A percentile compares a stretch with the other conserved stretches of the same genome.
phyloP scores from a whole-genome alignment of 2,888 invertebrate genomes.

The Cryptosula pallasiana region DNA sequence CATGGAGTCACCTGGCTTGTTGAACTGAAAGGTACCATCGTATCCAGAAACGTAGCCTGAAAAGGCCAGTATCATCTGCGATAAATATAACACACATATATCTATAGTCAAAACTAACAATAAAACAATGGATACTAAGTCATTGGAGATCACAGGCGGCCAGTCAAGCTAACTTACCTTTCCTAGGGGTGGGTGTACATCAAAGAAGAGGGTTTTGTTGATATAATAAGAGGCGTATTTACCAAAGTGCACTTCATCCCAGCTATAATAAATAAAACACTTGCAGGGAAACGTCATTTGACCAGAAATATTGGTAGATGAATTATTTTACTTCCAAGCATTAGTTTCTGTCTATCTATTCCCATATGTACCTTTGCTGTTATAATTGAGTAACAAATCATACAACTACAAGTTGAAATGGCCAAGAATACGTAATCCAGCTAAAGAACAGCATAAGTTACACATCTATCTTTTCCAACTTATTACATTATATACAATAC shows the following conservation, averaged over 20 bases:
- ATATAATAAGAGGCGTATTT: slow-evolving; percentile 99
- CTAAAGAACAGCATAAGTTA: too few relatives aligned
- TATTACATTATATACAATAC: not conserved
- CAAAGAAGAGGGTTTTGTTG: slow-evolving; percentile 93
- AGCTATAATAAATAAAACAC: slow-evolving; percentile 34
- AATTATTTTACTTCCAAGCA: too few relatives aligned
- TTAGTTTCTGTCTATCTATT: too few relatives aligned
- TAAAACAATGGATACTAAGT: too few relatives aligned
- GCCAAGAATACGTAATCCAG: too few relatives aligned
- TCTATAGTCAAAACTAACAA: not conserved
- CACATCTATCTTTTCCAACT: too few relatives aligned
- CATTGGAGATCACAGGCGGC: too few relatives aligned
- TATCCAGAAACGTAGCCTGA: slow-evolving; percentile 88
- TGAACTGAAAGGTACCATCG: slow-evolving; percentile 87
- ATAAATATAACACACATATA: slow-evolving; percentile 25
- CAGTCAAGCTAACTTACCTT: slow-evolving; percentile 63
- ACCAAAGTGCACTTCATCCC: slow-evolving; percentile 95
- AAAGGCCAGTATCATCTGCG: slow-evolving; percentile 86
- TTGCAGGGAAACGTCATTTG: too few relatives aligned
- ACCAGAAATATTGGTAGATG: too few relatives aligned
- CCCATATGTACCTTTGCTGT: too few relatives aligned
- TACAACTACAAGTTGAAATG: too few relatives aligned
- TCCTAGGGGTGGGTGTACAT: slow-evolving; percentile 94
- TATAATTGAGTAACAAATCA: too few relatives aligned
- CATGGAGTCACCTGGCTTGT: slow-evolving; percentile 92